Percentiles rank a stretch among this genome's conserved stretches.
phyloP scores from a whole-genome alignment of 2,113 vertebrate species.

The Raphicerus campestris region DNA sequence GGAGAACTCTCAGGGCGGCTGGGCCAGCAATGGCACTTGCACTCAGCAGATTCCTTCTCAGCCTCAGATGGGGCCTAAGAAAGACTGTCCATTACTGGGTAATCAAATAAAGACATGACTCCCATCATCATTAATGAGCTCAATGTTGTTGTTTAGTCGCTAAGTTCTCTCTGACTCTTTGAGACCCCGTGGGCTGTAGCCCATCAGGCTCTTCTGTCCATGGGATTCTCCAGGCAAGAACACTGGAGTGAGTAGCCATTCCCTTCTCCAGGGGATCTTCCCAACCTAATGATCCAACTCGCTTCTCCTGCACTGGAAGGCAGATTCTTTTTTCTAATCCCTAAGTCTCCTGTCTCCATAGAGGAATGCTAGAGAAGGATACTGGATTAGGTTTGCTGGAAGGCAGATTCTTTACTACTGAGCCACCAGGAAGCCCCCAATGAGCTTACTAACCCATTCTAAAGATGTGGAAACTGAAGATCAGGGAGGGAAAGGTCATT shows the following conservation, averaged over 20 bases:
- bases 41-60: neutral
- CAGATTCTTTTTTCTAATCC: neutral
- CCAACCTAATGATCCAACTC: neutral
- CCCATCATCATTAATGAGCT: neutral
- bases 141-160: neutral
- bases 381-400: neutral
- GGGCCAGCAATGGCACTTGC: neutral
- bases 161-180: neutral
- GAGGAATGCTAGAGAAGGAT: neutral
- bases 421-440: neutral
- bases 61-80: neutral
- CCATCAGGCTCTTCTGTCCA: neutral
- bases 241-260: neutral
- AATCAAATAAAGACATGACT: neutral
- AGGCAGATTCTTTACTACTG: neutral
- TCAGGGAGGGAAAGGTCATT: neutral
- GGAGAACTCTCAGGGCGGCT: neutral
- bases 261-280: neutral
- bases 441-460: neutral
- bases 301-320: neutral
- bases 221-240: neutral
- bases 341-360: neutral
- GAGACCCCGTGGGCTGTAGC: neutral
- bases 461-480: neutral
- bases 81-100: neutral